Percentiles rank a stretch among this genome's conserved stretches.
These are phyloP conservation scores for Halictus ligatus DNA, from an alignment of 2,888 invertebrate genomes.

Conservation along the genomic window DNA sequence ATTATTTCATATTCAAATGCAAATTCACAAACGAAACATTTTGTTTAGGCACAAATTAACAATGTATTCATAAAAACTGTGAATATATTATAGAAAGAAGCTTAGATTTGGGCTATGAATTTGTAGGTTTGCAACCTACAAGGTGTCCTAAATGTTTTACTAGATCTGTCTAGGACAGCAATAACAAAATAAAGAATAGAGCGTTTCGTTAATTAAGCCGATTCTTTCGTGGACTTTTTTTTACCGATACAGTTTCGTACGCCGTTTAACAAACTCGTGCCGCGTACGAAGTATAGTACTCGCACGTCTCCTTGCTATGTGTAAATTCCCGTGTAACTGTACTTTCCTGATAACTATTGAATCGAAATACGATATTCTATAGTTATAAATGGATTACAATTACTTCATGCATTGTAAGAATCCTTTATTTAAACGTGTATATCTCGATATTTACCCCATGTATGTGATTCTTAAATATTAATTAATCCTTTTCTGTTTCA, in stretches of 20 bases:
- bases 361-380: background rate
- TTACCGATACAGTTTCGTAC: background rate
- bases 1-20: background rate
- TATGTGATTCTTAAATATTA: background rate
- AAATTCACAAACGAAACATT: background rate
- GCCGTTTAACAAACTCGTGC: background rate
- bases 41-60: background rate
- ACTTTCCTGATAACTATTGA: background rate
- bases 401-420: background rate
- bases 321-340: background rate
- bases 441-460: background rate
- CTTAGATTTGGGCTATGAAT: background rate
- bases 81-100: background rate
- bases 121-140: background rate
- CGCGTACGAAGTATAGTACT: background rate
- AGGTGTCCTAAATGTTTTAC: background rate
- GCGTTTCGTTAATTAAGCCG: background rate
- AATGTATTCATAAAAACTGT: background rate
- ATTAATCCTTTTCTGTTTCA: background rate
- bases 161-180: background rate
- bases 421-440: background rate
- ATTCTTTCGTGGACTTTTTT: background rate
- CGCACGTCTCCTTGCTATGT: background rate
- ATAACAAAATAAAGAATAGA: background rate
- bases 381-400: constrained; percentile 1